Evolutionary conservation across 2,888 invertebrate species (phyloP), one percentile per base, ranked within the genome.

Genomic region (Andrena fulva): DNA sequence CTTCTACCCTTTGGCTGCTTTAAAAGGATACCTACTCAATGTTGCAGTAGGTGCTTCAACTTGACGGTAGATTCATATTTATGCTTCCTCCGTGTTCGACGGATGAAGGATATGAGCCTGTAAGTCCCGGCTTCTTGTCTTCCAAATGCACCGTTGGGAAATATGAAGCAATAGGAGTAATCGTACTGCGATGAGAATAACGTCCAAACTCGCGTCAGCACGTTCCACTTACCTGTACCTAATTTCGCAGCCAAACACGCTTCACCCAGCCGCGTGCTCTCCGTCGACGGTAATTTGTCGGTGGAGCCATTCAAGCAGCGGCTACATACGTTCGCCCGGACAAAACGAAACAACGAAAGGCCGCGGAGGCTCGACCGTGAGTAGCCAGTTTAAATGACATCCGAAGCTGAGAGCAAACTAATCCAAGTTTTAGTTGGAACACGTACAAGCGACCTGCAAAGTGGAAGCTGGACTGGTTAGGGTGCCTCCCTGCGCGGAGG

Each of bases 401-500:
- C 85, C 82, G 81, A 68, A 84, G 82, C 82, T 74, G 80, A 84
- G 77, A 77, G 85, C 88, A 89, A 91, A 91, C 91, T 91, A 91
- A 91, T 91, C 82, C 89, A 91, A 91, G 90, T 91, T 91, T 88
- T 89, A 89, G 88, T 54, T 78, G 54, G 50, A 48, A 66, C 77
- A 83, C 75, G 83, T 86, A 77, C 50, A 75, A 24, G 77, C 78
- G 64, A 66, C 50, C 50, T 78, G 77, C 74, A 82, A 87, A 87
- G 86, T 85, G 85, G 84, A 88, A 87, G 82, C 85, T 86, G 60
- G 66, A 77, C 77, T 10, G 31, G 33, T 10, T 63, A 63, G 74
- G 69, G 75, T 42, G 60, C 71, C 68, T 60, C 70, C 24, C 35
- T 56, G 10, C 52, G 35, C 42, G 24, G 69, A 4, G 12, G 29